Evolutionary conservation across 2,888 invertebrate genomes (phyloP).

Genomic region (Trichopoda pennipes): DNA sequence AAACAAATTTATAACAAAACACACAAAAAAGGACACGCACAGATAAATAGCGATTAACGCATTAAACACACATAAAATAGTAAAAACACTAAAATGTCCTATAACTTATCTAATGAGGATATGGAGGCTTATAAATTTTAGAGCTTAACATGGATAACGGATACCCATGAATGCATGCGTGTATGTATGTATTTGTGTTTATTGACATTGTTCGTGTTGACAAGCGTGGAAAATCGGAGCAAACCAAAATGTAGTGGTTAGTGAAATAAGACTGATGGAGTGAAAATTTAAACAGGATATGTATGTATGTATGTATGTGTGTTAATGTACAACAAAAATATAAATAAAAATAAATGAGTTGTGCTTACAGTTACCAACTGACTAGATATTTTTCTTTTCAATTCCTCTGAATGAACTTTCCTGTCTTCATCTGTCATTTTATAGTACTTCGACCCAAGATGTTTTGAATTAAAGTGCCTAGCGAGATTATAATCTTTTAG

Average conservation of each 20-base stretch:
- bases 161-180: not conserved
- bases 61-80: not conserved
- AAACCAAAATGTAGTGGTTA: slow-evolving; percentile 18
- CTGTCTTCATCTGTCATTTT: too few species aligned
- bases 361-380: too few species aligned
- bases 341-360: too few species aligned
- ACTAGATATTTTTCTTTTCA: too few species aligned
- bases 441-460: too few species aligned
- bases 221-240: slow-evolving; percentile 3
- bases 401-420: too few species aligned
- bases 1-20: slow-evolving; percentile 23
- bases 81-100: slow-evolving; percentile 36
- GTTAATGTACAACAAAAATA: too few species aligned
- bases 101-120: not conserved
- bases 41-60: not conserved
- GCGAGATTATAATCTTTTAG: too few species aligned
- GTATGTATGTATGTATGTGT: not conserved
- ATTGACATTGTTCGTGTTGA: slow-evolving; percentile 7
- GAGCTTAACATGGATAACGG: not conserved
- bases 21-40: not conserved
- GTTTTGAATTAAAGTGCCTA: too few species aligned
- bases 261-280: not conserved
- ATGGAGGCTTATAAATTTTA: slow-evolving; percentile 8
- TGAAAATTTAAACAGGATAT: not conserved
- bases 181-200: not conserved